phyloP scores from a whole-genome alignment of 2,888 invertebrate genomes.

The Panorpa germanica region DNA sequence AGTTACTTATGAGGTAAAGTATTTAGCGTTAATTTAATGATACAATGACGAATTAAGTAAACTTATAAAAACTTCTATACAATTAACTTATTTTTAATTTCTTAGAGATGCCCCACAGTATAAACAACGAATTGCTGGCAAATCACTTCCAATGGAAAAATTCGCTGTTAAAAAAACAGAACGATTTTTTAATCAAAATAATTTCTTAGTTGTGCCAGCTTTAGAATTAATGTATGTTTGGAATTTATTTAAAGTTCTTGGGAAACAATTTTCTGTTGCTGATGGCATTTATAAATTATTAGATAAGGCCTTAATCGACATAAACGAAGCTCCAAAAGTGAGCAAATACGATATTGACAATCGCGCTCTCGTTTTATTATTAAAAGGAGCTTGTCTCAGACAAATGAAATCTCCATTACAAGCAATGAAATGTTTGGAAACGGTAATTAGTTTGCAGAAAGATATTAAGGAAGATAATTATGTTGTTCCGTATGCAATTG shows the following conservation, averaged over 20 bases:
- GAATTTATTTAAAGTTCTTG: conserved; percentile 76
- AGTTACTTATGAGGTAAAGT: conserved; percentile 45
- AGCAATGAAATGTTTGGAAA: conserved; percentile 39
- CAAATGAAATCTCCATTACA: conserved; percentile 59
- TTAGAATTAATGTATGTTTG: conserved; percentile 81
- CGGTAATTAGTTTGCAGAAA: conserved; percentile 34
- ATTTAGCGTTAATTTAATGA: not conserved
- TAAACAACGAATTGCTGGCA: conserved; percentile 85
- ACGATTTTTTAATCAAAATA: conserved; percentile 56
- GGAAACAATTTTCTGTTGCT: conserved; percentile 42
- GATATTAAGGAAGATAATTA: conserved; percentile 66
- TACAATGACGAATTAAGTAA: conserved; percentile 1
- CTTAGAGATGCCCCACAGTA: conserved; percentile 56
- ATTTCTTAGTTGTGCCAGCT: conserved; percentile 58
- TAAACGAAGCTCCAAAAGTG: conserved; percentile 16
- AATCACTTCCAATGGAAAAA: conserved; percentile 93
- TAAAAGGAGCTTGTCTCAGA: conserved; percentile 69
- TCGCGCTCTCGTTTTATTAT: conserved; percentile 47
- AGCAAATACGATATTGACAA: conserved; percentile 44
- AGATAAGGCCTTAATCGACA: conserved; percentile 26
- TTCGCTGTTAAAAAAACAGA: conserved; percentile 76
- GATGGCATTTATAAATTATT: conserved; percentile 41
- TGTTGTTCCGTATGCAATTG: conserved; percentile 67
- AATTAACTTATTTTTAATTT: conserved; percentile 12
- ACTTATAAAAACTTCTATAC: conserved; percentile 4